Evolutionary conservation across 2,113 vertebrate species (phyloP), one percentile per base, ranked within the genome.

Genomic region (Proterorhinus semilunaris): DNA sequence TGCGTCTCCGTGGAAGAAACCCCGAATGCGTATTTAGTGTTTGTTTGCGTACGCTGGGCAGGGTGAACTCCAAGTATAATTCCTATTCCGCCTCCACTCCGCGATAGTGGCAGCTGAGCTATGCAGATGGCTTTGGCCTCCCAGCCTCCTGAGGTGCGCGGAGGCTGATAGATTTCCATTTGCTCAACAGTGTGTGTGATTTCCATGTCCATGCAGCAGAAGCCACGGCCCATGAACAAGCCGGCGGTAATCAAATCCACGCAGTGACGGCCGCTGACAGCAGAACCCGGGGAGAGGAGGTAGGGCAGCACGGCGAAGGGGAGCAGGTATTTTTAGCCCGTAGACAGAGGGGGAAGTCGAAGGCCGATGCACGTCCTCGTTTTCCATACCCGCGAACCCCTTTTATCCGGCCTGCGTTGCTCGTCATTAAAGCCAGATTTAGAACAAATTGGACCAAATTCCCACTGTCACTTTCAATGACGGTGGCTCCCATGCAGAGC

Each of bases 401-500:
- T 83, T 89, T 95, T 89, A 94, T 95, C 95, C 95, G 88, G 92
- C 62, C 8, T 75, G 79, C 59, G 53, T 81, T 69, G 76, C 87
- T 89, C 92, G 92, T 96, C 95, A 96, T 97, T 97, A 96, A 95
- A 95, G 94, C 90, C 92, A 95, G 93, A 96, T 97, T 96, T 95
- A 94, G 93, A 91, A 94, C 94, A 97, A 97, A 97, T 96, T 95
- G 96, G 93, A 94, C 92, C 93, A 95, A 96, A 96, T 97, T 96
- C 94, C 91, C 92, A 93, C 93, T 95, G 95, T 96, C 96, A 96
- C 94, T 94, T 97, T 94, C 95, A 96, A 96, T 97, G 93, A 95
- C 91, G 91, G 93, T 93, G 90, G 92, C 92, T 91, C 89, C 72
- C 81, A 92, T 89, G 91, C 90, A 82, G 86, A 75, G 91, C 87